Conservation (phyloP, 35 echinoderm and acorn worm genomes). For the Patiria miniata region DNA sequence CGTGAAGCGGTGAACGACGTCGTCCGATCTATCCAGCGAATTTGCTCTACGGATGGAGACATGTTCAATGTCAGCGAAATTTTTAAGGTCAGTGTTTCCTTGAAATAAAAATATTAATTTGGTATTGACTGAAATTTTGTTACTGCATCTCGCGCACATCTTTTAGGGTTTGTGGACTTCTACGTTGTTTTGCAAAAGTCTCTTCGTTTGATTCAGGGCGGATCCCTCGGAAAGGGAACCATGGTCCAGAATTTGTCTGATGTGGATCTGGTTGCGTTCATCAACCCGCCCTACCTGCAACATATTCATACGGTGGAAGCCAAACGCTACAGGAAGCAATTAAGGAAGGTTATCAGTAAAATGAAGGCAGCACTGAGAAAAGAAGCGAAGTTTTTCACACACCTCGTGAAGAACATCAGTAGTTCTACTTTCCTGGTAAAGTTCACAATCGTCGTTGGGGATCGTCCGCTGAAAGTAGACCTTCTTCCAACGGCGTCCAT, state of each 20-base stretch:
- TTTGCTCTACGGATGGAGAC: neutral
- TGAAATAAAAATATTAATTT: no score
- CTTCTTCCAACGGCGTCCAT: neutral
- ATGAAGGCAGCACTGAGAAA: no score
- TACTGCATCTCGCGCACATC: no score
- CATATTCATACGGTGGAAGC: neutral
- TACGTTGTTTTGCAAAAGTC: no score
- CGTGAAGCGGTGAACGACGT: neutral
- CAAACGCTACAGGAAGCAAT: no score
- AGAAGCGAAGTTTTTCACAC: no score
- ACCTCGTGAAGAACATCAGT: neutral
- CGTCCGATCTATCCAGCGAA: neutral
- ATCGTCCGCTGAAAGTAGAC: neutral
- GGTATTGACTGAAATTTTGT: no score
- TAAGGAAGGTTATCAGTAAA: no score
- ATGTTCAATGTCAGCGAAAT: neutral
- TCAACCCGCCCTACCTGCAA: neutral
- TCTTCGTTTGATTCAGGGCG: constrained; percentile 26
- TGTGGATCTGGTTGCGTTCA: constrained; percentile 15
- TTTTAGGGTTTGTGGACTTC: no score
- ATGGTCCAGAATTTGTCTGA: constrained; percentile 1
- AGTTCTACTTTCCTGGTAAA: neutral
- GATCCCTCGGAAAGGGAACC: constrained; percentile 31
- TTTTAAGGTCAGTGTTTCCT: neutral
- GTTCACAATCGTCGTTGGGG: neutral